Evolutionary conservation across 2,797 vertebrate genomes (phyloP).

Genomic region (Loris lydekkerianus): DNA sequence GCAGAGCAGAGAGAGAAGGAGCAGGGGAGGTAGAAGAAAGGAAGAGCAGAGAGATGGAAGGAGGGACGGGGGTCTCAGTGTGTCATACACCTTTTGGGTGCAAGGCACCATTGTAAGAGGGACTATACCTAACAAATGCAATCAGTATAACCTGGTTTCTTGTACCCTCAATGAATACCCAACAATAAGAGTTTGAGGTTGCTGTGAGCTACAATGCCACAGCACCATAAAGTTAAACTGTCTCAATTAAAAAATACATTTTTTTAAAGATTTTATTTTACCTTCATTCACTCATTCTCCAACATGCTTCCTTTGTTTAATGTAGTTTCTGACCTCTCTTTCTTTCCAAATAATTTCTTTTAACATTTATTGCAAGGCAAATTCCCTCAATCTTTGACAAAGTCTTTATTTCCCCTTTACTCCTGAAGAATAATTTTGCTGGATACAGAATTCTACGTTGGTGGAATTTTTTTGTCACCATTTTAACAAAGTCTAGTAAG

Average conservation of each 20-base stretch:
- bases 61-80: too few relatives aligned
- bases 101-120: too few relatives aligned
- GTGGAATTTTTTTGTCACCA: neutral
- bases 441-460: neutral
- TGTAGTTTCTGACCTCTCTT: neutral
- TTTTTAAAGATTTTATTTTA: neutral
- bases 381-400: neutral
- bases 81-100: too few relatives aligned
- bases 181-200: too few relatives aligned
- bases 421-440: neutral
- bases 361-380: neutral
- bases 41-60: too few relatives aligned
- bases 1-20: too few relatives aligned
- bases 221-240: too few relatives aligned
- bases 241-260: neutral
- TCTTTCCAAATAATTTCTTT: neutral
- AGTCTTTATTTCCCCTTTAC: neutral
- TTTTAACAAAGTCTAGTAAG: neutral
- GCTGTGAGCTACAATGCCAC: too few relatives aligned
- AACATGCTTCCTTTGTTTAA: neutral
- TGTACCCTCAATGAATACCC: too few relatives aligned
- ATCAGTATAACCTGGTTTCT: too few relatives aligned
- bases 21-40: too few relatives aligned
- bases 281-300: neutral
- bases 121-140: too few relatives aligned